Base-by-base conservation (phyloP, 2,888 invertebrate genomes). In the Lasioglossum zephyrum region DNA sequence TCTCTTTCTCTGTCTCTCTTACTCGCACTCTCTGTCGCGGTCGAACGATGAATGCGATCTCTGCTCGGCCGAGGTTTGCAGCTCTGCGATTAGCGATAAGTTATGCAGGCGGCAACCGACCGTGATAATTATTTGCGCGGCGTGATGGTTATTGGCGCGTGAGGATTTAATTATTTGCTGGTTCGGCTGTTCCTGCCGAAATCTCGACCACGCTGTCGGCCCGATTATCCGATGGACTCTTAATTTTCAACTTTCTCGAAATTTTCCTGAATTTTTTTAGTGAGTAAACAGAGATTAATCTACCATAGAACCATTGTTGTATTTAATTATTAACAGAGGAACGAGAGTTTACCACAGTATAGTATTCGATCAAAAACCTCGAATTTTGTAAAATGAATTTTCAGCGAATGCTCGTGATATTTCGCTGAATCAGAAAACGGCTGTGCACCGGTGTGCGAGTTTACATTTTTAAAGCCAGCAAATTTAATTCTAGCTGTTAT, bases 91-190 rank as follows among this genome's bases (percentile, higher is more conserved):
- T 84, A 84, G 79, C 84, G 84, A 87, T 82, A 80, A 84, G 77
- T 87, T 87, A 87, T 80, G 70, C 74, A 69, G 57, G 77, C 22
- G 70, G 79, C 77, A 79, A 75, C 79, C 81, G 73, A 22, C 70
- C 81, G 84, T 83, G 84, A 84, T 87, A 87, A 87, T 87, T 87
- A 87, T 87, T 87, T 77, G 84, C 81, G 36, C 60, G 70, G 72
- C 73, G 79, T 84, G 84, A 87, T 74, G 87, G 73, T 87, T 87
- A 87, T 87, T 75, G 81, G 84, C 79, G 87, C 84, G 81, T 39
- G 77, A 87, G 63, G 73, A 88, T 87, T 87, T 78, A 87, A 88
- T 87, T 88, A 85, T 82, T 85, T 36, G 63, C 77, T 77, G 85
- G 80, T 53, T 77, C 66, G 18, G 72, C 49, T 57, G 85, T 77